Evolutionary conservation across 2,888 invertebrate species (phyloP).

Genomic region (Pycnomerus fuliginosus): DNA sequence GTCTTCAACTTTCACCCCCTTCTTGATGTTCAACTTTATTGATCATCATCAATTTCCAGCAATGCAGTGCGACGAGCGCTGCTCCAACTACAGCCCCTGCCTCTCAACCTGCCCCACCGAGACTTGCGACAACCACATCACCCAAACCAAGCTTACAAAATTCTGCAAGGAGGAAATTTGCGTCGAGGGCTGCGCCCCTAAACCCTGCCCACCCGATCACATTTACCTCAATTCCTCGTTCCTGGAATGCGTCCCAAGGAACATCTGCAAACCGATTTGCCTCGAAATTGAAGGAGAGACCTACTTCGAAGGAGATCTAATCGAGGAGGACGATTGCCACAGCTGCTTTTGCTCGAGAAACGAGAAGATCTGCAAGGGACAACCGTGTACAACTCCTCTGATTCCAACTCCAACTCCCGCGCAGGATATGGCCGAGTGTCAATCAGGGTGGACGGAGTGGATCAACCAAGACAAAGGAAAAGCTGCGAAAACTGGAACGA

Average conservation of each 20-base stretch:
- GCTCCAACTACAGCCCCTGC: constrained; percentile 78
- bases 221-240: constrained; percentile 71
- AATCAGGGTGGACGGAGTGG: constrained; percentile 79
- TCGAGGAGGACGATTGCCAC: constrained; percentile 76
- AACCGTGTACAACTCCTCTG: constrained; percentile 60
- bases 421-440: constrained; percentile 54
- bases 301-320: constrained; percentile 73
- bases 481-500: constrained; percentile 34
- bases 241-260: constrained; percentile 72
- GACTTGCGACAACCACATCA: constrained; percentile 78
- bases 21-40: too few relatives aligned
- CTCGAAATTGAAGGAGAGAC: constrained; percentile 65
- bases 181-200: constrained; percentile 79
- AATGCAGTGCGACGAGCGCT: constrained; percentile 83
- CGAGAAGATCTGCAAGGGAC: constrained; percentile 68
- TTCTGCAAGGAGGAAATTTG: constrained; percentile 74
- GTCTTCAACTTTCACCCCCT: too few relatives aligned
- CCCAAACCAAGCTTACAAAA: constrained; percentile 62
- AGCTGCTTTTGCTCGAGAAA: constrained; percentile 75
- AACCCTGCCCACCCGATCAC: constrained; percentile 70
- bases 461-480: constrained; percentile 61
- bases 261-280: constrained; percentile 70
- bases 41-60: constrained; percentile 56
- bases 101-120: constrained; percentile 78
- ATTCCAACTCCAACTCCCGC: constrained; percentile 29